Conservation (phyloP, 2,797 vertebrate genomes). For the Eulemur mongoz region DNA sequence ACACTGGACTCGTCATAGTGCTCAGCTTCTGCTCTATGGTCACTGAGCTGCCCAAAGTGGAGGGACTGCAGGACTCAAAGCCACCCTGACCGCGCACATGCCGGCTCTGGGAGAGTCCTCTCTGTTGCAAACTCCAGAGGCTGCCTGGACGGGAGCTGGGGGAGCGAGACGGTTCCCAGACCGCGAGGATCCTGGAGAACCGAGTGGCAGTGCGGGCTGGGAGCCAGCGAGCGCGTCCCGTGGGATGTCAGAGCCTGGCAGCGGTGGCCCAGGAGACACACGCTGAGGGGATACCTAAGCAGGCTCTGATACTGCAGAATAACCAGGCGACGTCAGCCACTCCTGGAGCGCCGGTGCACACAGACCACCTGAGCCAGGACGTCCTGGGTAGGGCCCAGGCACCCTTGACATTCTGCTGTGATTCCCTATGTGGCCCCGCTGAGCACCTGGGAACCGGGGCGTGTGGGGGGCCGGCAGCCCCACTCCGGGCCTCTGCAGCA, state of each 20-base stretch:
- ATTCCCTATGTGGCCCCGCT: fast-evolving
- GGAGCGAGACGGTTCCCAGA: not conserved
- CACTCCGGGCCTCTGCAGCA: fast-evolving
- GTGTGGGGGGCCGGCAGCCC: fast-evolving
- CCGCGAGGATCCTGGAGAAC: not conserved
- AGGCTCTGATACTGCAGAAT: not conserved
- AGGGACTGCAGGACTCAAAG: not conserved
- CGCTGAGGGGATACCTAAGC: not conserved
- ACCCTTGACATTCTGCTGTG: not conserved
- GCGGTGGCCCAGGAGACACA: not conserved
- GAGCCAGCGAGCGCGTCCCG: not conserved
- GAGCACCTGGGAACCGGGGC: fast-evolving
- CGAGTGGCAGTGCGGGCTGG: not conserved
- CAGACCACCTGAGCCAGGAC: not conserved
- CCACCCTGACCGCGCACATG: fast-evolving
- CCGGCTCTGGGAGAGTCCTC: not conserved
- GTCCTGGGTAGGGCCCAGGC: fast-evolving
- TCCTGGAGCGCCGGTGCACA: too few relatives aligned
- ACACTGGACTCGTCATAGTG: fast-evolving
- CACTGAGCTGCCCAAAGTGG: not conserved
- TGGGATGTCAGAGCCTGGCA: not conserved
- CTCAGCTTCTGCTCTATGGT: not conserved
- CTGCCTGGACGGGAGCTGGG: not conserved
- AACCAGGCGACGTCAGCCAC: not conserved
- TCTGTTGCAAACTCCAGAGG: not conserved